Evolutionary conservation across 2,113 vertebrate species (phyloP).

Genomic region (Ceyx margarethae): DNA sequence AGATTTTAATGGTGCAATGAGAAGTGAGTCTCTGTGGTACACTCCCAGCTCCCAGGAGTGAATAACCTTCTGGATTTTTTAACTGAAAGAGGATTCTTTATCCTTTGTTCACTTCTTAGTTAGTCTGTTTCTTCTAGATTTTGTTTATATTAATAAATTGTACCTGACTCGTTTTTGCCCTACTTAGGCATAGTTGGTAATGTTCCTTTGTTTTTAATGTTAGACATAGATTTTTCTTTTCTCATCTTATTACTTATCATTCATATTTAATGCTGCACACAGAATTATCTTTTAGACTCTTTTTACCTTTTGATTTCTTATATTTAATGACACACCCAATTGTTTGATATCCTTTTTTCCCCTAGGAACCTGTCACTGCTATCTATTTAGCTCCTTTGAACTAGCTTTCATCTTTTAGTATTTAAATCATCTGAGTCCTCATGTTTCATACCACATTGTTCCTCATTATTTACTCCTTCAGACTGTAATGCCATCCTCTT

Average conservation of each 20-base stretch:
- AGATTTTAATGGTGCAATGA: not conserved
- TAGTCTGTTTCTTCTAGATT: constrained; percentile 61
- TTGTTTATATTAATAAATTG: constrained; percentile 70
- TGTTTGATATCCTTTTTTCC: constrained; percentile 67
- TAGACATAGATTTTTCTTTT: constrained; percentile 67
- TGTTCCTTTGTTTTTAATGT: constrained; percentile 68
- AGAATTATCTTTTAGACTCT: constrained; percentile 68
- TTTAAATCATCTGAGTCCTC: constrained; percentile 54
- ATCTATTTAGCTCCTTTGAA: constrained; percentile 68
- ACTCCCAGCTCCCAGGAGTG: not conserved
- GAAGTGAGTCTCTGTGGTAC: not conserved
- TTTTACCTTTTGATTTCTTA: constrained; percentile 69
- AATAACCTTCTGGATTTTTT: not conserved
- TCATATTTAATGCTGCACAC: constrained; percentile 70
- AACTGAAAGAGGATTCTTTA: not conserved
- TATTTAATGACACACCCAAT: constrained; percentile 64
- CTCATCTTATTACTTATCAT: constrained; percentile 71
- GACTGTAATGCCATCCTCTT: constrained; percentile 33
- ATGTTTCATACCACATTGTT: constrained; percentile 24
- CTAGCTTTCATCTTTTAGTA: constrained; percentile 66
- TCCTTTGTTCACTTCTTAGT: constrained; percentile 38
- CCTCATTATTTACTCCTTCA: constrained; percentile 57
- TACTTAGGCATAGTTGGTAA: constrained; percentile 67
- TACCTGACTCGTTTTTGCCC: constrained; percentile 64
- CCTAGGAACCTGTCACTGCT: constrained; percentile 57